Evolutionary conservation across 2,113 vertebrate species (phyloP).

Genomic region (Pygoscelis adeliae): DNA sequence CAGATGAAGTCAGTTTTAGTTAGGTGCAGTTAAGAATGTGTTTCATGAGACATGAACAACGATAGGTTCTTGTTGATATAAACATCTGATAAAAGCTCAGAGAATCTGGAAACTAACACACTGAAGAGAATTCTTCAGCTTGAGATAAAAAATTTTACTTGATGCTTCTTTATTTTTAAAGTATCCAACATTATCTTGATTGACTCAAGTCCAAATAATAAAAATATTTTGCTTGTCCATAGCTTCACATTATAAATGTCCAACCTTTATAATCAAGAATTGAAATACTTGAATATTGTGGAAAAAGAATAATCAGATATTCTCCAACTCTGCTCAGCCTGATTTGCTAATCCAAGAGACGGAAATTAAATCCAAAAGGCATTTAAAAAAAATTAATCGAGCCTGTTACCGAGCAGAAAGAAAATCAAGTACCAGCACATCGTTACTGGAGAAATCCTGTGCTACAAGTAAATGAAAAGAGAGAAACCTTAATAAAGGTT

Average conservation of each 20-base stretch:
- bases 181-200: not conserved
- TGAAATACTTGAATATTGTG: not conserved
- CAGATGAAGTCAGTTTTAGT: not conserved
- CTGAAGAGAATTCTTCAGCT: not conserved
- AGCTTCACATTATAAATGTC: not conserved
- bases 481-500: constrained; percentile 16
- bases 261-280: not conserved
- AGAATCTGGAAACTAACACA: not conserved
- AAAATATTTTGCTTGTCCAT: not conserved
- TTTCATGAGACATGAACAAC: not conserved
- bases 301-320: not conserved
- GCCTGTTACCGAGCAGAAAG: not conserved
- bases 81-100: not conserved
- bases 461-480: constrained; percentile 29
- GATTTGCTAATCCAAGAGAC: not conserved
- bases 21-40: not conserved
- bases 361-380: constrained; percentile 26
- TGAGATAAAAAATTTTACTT: not conserved
- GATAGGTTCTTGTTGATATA: not conserved
- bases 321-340: not conserved
- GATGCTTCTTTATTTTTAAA: not conserved
- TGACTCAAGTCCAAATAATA: not conserved
- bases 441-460: not conserved
- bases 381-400: not conserved
- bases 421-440: constrained; percentile 32